Percentiles rank a stretch among this genome's conserved stretches.
These are phyloP conservation scores for Penaeus chinensis DNA, from an alignment of 1,140 invertebrate species.

Conservation along the genomic window DNA sequence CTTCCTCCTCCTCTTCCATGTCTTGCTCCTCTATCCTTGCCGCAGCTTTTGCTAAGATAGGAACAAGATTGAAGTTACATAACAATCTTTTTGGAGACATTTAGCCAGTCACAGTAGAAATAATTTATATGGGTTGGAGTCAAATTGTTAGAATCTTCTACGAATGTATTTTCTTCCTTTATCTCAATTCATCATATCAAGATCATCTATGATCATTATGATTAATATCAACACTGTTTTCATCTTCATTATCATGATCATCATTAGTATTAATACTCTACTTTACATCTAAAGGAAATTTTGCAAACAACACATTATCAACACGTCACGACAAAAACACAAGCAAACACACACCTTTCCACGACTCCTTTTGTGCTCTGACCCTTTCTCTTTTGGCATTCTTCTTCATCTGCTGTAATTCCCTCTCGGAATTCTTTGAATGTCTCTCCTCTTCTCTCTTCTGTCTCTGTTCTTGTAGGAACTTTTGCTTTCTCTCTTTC, in stretches of 20 bases:
- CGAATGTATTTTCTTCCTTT: not conserved
- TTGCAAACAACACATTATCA: too few species aligned
- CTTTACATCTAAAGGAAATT: too few species aligned
- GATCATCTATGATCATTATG: too few species aligned
- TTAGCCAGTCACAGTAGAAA: not conserved
- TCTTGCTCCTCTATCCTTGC: slow-evolving; percentile 37
- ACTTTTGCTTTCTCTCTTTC: not conserved
- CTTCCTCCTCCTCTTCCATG: slow-evolving; percentile 60
- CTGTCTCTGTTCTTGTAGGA: too few species aligned
- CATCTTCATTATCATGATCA: too few species aligned
- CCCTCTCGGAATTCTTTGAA: slow-evolving; percentile 20
- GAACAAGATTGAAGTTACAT: slow-evolving; percentile 15
- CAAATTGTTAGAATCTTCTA: not conserved
- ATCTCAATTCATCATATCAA: too few species aligned
- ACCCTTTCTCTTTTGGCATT: slow-evolving; percentile 31
- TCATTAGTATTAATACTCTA: too few species aligned
- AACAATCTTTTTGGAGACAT: not conserved
- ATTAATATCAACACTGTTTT: too few species aligned
- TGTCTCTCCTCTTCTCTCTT: slow-evolving; percentile 1
- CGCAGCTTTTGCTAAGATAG: slow-evolving; percentile 41
- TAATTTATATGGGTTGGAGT: not conserved
- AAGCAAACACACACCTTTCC: slow-evolving; percentile 27
- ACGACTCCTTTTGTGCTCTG: slow-evolving; percentile 27
- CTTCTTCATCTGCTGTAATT: slow-evolving; percentile 4
- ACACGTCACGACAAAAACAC: not conserved